Percentiles rank a stretch among this genome's conserved stretches.
phyloP scores from a whole-genome alignment of 2,888 invertebrate species.

The Dichetophora obliterata region DNA sequence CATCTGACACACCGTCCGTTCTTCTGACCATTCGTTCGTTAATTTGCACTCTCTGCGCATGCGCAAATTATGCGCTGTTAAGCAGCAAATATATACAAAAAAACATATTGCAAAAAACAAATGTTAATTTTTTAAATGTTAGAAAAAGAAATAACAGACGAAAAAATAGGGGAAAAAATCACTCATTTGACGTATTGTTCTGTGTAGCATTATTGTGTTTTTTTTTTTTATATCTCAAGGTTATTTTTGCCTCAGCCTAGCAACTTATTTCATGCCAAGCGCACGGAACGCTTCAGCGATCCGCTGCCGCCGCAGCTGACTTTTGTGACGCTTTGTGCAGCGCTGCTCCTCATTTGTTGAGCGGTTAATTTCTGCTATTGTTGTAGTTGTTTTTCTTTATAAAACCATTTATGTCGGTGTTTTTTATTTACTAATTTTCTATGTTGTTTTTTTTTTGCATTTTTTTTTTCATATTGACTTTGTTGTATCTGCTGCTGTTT shows the following conservation, averaged over 20 bases:
- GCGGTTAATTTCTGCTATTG: neutral
- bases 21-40: constrained; percentile 14
- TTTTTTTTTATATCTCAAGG: constrained; percentile 25
- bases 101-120: neutral
- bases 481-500: constrained; percentile 28
- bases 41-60: constrained; percentile 39
- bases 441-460: neutral
- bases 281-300: constrained; percentile 14
- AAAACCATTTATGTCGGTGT: neutral
- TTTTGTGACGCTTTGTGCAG: neutral
- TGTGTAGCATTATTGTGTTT: neutral
- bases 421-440: constrained; percentile 8
- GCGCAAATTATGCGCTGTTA: constrained; percentile 32
- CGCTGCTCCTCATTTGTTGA: neutral
- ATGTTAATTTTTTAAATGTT: neutral
- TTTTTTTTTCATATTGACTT: constrained; percentile 28
- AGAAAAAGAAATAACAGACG: constrained; percentile 10
- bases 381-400: neutral
- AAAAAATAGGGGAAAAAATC: constrained; percentile 12
- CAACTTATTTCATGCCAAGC: constrained; percentile 21
- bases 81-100: neutral
- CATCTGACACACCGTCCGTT: constrained; percentile 11
- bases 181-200: constrained; percentile 19
- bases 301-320: neutral
- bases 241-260: constrained; percentile 28